A percentile compares a stretch with the other conserved stretches of the same genome.
These are phyloP conservation scores for Thalassoma bifasciatum DNA, from an alignment of 2,113 vertebrate genomes.

Conservation along the genomic window DNA sequence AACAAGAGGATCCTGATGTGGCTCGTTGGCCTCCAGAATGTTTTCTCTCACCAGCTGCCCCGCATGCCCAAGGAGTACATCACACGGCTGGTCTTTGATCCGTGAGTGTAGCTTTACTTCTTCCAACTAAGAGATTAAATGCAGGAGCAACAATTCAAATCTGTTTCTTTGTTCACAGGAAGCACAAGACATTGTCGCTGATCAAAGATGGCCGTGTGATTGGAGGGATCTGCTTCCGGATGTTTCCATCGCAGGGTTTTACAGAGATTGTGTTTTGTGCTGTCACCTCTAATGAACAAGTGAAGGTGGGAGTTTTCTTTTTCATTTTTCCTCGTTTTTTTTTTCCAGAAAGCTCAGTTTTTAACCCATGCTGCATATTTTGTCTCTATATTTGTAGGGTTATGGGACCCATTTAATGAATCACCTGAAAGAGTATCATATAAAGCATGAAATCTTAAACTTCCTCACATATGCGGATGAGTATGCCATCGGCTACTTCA, in stretches of 20 bases:
- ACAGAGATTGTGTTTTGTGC: slow-evolving; percentile 99
- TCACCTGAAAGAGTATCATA: slow-evolving; percentile 98
- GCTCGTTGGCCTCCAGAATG: slow-evolving; percentile 97
- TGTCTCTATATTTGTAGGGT: slow-evolving; percentile 81
- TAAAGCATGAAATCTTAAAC: slow-evolving; percentile 97
- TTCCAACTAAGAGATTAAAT: neutral
- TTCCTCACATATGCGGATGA: slow-evolving; percentile 99
- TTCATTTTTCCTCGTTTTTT: neutral
- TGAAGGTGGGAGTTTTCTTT: slow-evolving; percentile 88
- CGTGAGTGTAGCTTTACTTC: slow-evolving; percentile 83
- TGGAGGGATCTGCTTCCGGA: slow-evolving; percentile 98
- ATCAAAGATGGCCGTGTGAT: slow-evolving; percentile 99
- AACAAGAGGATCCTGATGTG: slow-evolving; percentile 98
- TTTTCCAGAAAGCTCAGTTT: neutral
- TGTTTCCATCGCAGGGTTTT: slow-evolving; percentile 98
- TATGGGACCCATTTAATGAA: slow-evolving; percentile 99
- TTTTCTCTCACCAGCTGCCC: slow-evolving; percentile 98
- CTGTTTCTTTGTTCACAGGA: slow-evolving; percentile 80
- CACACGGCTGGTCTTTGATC: slow-evolving; percentile 96
- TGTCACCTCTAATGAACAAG: slow-evolving; percentile 98
- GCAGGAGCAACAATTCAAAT: neutral
- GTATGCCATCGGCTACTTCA: slow-evolving; percentile 99
- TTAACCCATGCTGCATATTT: neutral
- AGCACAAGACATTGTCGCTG: slow-evolving; percentile 98
- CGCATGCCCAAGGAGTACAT: slow-evolving; percentile 99